These are phyloP conservation scores for Morone saxatilis DNA, from an alignment of 2,113 vertebrate species.

Conservation along the genomic window DNA sequence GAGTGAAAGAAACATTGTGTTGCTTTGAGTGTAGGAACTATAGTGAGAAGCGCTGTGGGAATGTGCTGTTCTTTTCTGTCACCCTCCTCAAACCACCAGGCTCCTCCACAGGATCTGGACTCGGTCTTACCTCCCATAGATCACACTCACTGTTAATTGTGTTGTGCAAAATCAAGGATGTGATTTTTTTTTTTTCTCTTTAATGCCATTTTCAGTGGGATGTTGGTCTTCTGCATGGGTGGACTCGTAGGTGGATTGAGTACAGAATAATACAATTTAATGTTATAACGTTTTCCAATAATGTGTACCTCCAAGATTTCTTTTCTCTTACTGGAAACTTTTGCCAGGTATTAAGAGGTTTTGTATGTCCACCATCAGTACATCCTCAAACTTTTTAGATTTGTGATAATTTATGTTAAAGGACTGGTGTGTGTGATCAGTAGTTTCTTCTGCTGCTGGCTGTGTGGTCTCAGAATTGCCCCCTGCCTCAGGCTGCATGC, in stretches of 20 bases:
- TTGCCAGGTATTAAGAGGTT: neutral
- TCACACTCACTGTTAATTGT: slow-evolving; percentile 4
- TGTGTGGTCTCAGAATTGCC: neutral
- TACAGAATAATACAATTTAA: neutral
- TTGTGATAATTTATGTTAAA: neutral
- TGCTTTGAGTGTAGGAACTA: slow-evolving; percentile 56
- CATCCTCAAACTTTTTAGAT: neutral
- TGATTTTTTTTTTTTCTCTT: neutral
- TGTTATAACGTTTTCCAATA: neutral
- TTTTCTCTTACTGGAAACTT: neutral
- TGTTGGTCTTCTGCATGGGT: neutral
- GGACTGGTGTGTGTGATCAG: neutral
- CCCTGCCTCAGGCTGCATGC: neutral
- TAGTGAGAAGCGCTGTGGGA: slow-evolving; percentile 45
- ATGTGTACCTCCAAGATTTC: neutral
- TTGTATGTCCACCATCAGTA: neutral
- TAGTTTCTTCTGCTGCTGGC: neutral
- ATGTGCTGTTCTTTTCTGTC: slow-evolving; percentile 62
- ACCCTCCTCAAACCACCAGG: slow-evolving; percentile 36
- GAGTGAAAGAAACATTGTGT: slow-evolving; percentile 70
- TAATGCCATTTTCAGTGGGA: slow-evolving; percentile 21
- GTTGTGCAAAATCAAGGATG: slow-evolving; percentile 12
- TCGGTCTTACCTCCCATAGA: slow-evolving; percentile 44
- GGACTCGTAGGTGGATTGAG: neutral
- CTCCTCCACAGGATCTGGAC: slow-evolving; percentile 60